Conservation (phyloP, 2,113 vertebrate species). For the Sterrhoptilus dennistouni region DNA sequence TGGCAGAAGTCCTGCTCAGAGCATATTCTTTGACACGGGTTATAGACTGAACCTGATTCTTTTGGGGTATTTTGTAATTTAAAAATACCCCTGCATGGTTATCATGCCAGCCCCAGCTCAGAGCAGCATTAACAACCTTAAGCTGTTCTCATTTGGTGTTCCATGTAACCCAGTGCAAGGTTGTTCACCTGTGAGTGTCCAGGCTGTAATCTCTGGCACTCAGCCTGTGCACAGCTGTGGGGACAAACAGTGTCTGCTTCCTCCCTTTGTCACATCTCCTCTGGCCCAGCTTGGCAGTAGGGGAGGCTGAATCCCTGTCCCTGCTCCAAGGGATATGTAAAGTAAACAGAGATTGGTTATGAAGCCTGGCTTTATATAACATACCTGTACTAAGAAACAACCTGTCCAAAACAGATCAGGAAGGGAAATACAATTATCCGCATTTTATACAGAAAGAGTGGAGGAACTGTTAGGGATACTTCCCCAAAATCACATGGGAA, state of each 20-base stretch:
- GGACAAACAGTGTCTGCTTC: background rate
- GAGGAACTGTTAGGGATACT: background rate
- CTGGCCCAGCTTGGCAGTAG: background rate
- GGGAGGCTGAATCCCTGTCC: background rate
- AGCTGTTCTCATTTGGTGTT: background rate
- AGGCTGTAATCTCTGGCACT: accelerated
- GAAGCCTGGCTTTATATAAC: background rate
- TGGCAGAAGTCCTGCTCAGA: background rate
- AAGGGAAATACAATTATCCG: background rate
- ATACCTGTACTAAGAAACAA: background rate
- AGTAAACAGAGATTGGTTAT: background rate
- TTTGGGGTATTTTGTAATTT: too few relatives aligned
- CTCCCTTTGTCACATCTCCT: background rate
- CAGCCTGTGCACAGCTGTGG: background rate
- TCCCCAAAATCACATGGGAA: background rate
- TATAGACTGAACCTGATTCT: background rate
- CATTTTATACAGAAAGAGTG: background rate
- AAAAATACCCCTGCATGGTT: background rate
- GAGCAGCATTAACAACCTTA: background rate
- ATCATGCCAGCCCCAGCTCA: background rate
- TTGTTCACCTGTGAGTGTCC: background rate
- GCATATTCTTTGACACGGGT: background rate
- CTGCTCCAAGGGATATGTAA: background rate
- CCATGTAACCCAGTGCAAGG: background rate
- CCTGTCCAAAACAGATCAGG: background rate